Base-by-base conservation (phyloP, 1,140 invertebrate genomes). In the Solen grandis region DNA sequence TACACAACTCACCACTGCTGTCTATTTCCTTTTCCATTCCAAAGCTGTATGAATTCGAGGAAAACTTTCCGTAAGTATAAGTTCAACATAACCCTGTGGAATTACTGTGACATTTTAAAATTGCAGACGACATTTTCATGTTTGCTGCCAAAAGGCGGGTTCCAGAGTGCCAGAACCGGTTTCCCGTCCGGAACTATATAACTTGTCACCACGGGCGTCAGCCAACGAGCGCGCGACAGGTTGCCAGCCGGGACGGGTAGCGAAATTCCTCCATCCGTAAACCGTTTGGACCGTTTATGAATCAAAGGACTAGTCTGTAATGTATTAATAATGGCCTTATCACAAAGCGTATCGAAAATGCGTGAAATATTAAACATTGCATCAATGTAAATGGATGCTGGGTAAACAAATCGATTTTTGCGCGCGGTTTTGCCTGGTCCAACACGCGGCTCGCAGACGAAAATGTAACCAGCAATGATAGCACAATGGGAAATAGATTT, bases 311-410 rank as follows among this genome's bases (percentile, higher is more conserved):
- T 76, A 19, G 8, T 19, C 16, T 33, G 41, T 38, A 63, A 76
- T 76, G 46, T 57, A 76, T 76, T 76, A 69, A 69, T 68, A 78
- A 78, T 78, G 27, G 38, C 16, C 50, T 68, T 69, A 78, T 76
- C 75, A 66, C 60, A 29, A 78, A 54, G 38, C 54, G 5, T 50
- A 78, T 69, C 75, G 75, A 60, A 50, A 78, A 59, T 38, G 54
- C 65, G 63, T 78, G 75, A 78, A 78, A 78, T 78, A 78, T 78
- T 78, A 78, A 78, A 59, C 31, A 78, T 78, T 16, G 29, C 63
- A 69, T 38, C 22, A 35, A 22, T 13, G 52, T 69, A 38, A 59
- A 69, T 19, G 73, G 73, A 65, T 63, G 59, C 73, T 27, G 19
- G 19, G 50, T 8, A 57, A 41, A 68, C n/a, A 29, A 16, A 68